Evolutionary conservation across 2,113 vertebrate genomes (phyloP).

Genomic region (Nyctereutes procyonoides): DNA sequence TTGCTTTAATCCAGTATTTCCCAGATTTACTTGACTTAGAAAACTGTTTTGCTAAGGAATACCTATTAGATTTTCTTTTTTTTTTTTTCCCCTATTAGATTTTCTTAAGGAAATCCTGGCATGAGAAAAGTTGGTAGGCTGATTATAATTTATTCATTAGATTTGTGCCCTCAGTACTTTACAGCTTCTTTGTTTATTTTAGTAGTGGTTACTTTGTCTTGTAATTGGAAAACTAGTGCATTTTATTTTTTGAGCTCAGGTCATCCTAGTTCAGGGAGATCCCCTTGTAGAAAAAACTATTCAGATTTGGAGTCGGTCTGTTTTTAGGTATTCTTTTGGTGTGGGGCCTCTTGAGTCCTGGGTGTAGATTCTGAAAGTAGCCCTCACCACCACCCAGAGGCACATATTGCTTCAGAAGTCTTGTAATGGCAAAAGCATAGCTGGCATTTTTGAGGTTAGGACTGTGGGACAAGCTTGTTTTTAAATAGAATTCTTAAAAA

Average conservation of each 20-base stretch:
- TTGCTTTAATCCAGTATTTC: not conserved
- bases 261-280: not conserved
- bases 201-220: constrained; percentile 4
- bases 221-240: not conserved
- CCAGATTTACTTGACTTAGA: not conserved
- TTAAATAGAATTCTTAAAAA: not conserved
- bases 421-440: not conserved
- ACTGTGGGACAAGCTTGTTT: constrained; percentile 28
- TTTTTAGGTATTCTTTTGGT: constrained; percentile 22
- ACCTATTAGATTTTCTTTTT: constrained; percentile 42
- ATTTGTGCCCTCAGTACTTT: not conserved
- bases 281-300: not conserved
- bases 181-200: constrained; percentile 33
- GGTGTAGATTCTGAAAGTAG: not conserved
- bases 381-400: not conserved
- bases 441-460: constrained; percentile 49
- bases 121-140: constrained; percentile 32
- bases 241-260: constrained; percentile 13
- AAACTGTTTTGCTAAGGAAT: constrained; percentile 30
- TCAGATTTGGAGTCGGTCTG: not conserved
- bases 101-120: constrained; percentile 33
- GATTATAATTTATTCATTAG: not conserved
- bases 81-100: no score
- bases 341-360: not conserved
- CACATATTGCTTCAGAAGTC: not conserved